These are phyloP conservation scores for Oncorhynchus keta DNA, from an alignment of 2,113 vertebrate species.

Conservation along the genomic window DNA sequence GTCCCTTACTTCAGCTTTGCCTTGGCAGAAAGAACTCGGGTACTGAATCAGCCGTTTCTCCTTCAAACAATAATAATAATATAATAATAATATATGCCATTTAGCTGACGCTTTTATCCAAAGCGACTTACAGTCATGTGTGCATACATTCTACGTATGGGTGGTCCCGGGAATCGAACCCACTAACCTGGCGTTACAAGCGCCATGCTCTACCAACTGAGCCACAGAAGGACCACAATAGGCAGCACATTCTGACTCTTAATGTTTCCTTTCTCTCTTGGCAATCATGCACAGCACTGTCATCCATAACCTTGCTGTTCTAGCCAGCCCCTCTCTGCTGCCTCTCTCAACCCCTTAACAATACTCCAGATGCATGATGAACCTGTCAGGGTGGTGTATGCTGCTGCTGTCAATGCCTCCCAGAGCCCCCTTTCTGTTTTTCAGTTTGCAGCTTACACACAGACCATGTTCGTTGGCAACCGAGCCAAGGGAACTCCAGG, in stretches of 20 bases:
- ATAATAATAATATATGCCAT: too few relatives aligned
- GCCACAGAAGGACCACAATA: too few relatives aligned
- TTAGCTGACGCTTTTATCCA: too few relatives aligned
- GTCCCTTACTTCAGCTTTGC: not conserved
- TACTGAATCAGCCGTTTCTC: constrained; percentile 26
- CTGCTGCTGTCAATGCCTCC: not conserved
- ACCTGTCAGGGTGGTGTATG: not conserved
- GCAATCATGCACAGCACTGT: not conserved
- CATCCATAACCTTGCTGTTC: not conserved
- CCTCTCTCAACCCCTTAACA: not conserved
- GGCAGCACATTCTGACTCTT: not conserved
- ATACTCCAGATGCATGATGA: not conserved
- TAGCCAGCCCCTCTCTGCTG: not conserved
- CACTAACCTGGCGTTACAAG: too few relatives aligned
- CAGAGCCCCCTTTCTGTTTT: not conserved
- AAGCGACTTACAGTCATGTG: too few relatives aligned
- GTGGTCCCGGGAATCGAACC: too few relatives aligned
- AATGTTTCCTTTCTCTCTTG: constrained; percentile 1
- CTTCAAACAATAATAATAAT: too few relatives aligned
- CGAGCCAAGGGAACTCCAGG: not conserved
- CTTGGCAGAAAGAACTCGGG: constrained; percentile 13
- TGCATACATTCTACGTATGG: too few relatives aligned
- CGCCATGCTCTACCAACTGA: too few relatives aligned
- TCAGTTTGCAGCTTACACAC: not conserved
- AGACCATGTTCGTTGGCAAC: not conserved